phyloP scores from a whole-genome alignment of 2,113 vertebrate species.

The Paramisgurnus dabryanus region DNA sequence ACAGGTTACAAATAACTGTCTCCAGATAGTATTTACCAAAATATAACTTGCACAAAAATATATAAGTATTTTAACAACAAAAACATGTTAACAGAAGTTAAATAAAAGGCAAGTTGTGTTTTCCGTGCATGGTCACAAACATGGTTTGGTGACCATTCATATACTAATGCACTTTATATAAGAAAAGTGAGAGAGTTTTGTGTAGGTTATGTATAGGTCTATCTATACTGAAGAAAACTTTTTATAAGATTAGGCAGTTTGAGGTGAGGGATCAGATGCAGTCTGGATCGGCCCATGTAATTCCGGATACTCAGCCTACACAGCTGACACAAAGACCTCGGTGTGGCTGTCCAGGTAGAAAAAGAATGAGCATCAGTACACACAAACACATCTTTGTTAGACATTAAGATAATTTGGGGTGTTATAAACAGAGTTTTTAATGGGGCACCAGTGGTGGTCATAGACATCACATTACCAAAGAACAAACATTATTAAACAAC shows the following conservation, averaged over 20 bases:
- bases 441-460: too few relatives aligned
- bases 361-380: background rate
- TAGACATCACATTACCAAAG: too few relatives aligned
- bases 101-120: background rate
- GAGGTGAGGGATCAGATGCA: constrained; percentile 83
- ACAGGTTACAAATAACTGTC: background rate
- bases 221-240: constrained; percentile 85
- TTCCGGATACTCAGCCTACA: constrained; percentile 82
- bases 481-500: too few relatives aligned
- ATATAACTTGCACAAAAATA: constrained; percentile 30
- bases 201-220: constrained; percentile 47
- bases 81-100: background rate
- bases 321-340: constrained; percentile 81
- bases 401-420: too few relatives aligned
- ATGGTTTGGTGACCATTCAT: background rate
- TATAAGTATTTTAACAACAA: background rate
- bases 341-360: constrained; percentile 70
- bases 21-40: background rate
- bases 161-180: constrained; percentile 38
- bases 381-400: constrained; percentile 3
- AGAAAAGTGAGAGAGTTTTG: background rate
- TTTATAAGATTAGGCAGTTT: constrained; percentile 82
- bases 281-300: constrained; percentile 75
- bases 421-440: too few relatives aligned
- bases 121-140: constrained; percentile 5